Percentiles rank a stretch among this genome's conserved stretches.
These are phyloP conservation scores for Prolemur simus DNA, from an alignment of 2,113 vertebrate genomes.

Conservation along the genomic window DNA sequence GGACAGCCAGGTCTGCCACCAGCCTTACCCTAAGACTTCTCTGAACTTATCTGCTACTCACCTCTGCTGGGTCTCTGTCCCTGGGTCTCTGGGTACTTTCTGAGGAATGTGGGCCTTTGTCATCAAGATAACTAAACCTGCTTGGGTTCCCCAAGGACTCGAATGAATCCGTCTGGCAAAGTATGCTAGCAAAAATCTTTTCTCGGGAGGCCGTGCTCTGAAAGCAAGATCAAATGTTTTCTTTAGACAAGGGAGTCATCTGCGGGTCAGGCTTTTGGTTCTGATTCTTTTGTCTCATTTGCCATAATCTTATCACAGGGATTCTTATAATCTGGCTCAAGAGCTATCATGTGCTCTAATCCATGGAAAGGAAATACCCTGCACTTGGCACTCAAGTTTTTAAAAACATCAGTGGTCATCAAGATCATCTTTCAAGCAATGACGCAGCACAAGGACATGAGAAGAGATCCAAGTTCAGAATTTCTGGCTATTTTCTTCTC, in stretches of 20 bases:
- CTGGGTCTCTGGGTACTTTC: not conserved
- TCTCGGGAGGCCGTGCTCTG: not conserved
- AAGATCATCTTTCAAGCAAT: slow-evolving; percentile 38
- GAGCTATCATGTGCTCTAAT: slow-evolving; percentile 19
- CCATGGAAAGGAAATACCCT: not conserved
- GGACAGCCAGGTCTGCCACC: not conserved
- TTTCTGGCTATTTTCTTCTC: not conserved
- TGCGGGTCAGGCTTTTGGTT: slow-evolving; percentile 19
- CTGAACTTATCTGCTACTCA: not conserved
- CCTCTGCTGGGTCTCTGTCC: not conserved
- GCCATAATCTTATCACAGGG: slow-evolving; percentile 36
- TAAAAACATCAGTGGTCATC: slow-evolving; percentile 10
- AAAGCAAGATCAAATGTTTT: slow-evolving; percentile 36
- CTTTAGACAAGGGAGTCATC: slow-evolving; percentile 28
- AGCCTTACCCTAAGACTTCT: not conserved
- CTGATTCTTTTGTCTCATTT: not conserved
- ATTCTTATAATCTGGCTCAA: slow-evolving; percentile 47
- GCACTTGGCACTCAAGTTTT: slow-evolving; percentile 3
- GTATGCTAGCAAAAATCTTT: slow-evolving; percentile 16
- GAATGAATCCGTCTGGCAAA: not conserved
- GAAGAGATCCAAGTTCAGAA: not conserved
- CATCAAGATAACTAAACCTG: not conserved
- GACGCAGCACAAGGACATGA: not conserved
- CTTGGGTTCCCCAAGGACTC: not conserved
- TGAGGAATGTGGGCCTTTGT: not conserved